phyloP scores from a whole-genome alignment of 2,888 invertebrate genomes.

The Apotomis capreana region DNA sequence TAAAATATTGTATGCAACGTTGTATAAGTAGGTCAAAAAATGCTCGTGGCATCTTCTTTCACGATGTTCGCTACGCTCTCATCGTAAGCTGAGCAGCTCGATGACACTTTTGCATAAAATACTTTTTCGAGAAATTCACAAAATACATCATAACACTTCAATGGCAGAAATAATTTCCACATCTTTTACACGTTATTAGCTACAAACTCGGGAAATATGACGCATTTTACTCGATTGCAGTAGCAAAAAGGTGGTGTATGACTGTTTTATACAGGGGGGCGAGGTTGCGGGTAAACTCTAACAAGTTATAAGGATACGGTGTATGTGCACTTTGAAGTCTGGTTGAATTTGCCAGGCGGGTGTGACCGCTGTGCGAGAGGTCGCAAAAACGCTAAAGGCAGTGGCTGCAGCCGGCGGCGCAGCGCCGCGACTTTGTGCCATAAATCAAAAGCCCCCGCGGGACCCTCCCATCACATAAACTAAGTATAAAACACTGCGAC shows the following conservation, averaged over 20 bases:
- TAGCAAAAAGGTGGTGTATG: neutral
- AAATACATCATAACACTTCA: no score
- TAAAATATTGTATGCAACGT: no score
- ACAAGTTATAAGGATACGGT: neutral
- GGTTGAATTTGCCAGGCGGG: constrained; percentile 53
- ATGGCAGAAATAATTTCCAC: no score
- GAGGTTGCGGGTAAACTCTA: neutral
- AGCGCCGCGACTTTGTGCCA: constrained; percentile 69
- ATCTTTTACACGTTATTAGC: no score
- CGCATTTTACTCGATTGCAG: no score
- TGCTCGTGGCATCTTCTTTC: no score
- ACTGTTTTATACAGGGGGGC: neutral
- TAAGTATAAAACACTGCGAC: constrained; percentile 64
- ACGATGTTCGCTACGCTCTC: no score
- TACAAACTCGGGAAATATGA: no score
- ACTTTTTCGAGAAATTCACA: no score
- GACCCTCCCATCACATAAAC: constrained; percentile 65
- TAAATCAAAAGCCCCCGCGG: constrained; percentile 79
- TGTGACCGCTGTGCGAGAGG: constrained; percentile 51
- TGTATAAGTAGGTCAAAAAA: no score
- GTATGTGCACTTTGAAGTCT: constrained; percentile 49
- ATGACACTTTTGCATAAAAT: no score
- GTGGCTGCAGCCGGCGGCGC: constrained; percentile 57
- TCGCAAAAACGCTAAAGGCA: constrained; percentile 72
- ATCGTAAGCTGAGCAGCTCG: no score